These are phyloP conservation scores for Bovichtus variegatus DNA, from an alignment of 2,797 vertebrate species.

Conservation along the genomic window DNA sequence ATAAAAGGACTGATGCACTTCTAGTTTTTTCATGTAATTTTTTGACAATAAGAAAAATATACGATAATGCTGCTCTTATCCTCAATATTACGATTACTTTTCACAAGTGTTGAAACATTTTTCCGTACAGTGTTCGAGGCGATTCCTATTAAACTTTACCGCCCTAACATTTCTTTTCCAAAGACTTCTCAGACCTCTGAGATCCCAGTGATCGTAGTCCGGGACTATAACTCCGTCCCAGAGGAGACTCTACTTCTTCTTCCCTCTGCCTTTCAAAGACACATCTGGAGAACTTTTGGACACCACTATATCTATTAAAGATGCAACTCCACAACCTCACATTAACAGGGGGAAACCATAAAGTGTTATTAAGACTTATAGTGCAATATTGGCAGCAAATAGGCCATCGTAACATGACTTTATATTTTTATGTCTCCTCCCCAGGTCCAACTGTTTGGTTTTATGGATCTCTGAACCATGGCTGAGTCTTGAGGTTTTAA, in stretches of 20 bases:
- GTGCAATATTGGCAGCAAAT: slow-evolving; percentile 67
- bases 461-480: slow-evolving; percentile 55
- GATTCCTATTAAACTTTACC: neutral
- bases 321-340: slow-evolving; percentile 55
- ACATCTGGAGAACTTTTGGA: slow-evolving; percentile 55
- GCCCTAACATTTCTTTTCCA: neutral
- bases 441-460: slow-evolving; percentile 58
- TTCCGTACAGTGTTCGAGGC: neutral
- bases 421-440: slow-evolving; percentile 12
- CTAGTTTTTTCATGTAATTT: neutral
- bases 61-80: neutral
- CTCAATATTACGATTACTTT: too few species aligned
- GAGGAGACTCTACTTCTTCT: slow-evolving; percentile 26
- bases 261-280: slow-evolving; percentile 31
- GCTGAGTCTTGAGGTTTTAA: slow-evolving; percentile 47
- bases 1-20: neutral
- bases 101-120: neutral
- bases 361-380: slow-evolving; percentile 64
- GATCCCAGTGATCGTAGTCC: slow-evolving; percentile 24
- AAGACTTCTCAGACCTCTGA: slow-evolving; percentile 1
- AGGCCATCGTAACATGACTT: slow-evolving; percentile 36
- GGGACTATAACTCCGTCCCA: slow-evolving; percentile 24
- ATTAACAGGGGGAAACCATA: slow-evolving; percentile 62
- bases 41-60: neutral
- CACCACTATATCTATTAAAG: slow-evolving; percentile 52